A percentile compares a stretch with the other conserved stretches of the same genome.
Evolutionary conservation across 2,888 invertebrate species (phyloP).

Genomic region (Thera britannica): DNA sequence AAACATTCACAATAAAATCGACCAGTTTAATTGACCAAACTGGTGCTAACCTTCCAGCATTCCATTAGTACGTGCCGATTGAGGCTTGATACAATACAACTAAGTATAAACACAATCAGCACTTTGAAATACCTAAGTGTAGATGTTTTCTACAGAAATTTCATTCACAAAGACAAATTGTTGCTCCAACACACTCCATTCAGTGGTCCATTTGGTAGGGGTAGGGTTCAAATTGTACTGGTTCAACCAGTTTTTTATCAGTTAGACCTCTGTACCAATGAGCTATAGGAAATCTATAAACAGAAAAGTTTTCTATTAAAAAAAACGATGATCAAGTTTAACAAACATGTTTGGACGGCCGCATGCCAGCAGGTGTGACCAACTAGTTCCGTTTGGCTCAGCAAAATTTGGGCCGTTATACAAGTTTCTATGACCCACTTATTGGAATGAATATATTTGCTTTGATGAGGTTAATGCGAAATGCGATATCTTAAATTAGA

Average conservation of each 20-base stretch:
- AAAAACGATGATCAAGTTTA: slow-evolving; percentile 49
- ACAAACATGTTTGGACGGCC: slow-evolving; percentile 68
- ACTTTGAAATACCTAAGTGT: slow-evolving; percentile 8
- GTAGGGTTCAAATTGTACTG: background rate
- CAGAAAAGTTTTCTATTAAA: slow-evolving; percentile 55
- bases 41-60: slow-evolving; percentile 65
- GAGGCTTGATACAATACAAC: slow-evolving; percentile 38
- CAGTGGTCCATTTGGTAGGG: too few species aligned
- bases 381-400: slow-evolving; percentile 49
- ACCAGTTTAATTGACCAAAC: background rate
- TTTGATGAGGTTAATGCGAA: slow-evolving; percentile 42
- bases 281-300: slow-evolving; percentile 37
- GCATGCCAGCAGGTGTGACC: slow-evolving; percentile 72
- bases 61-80: slow-evolving; percentile 55
- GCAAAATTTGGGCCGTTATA: slow-evolving; percentile 75
- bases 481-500: slow-evolving; percentile 25
- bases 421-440: slow-evolving; percentile 74
- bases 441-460: slow-evolving; percentile 42
- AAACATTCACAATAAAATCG: background rate
- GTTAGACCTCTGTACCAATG: slow-evolving; percentile 11
- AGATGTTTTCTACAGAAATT: slow-evolving; percentile 10
- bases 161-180: background rate
- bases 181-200: background rate
- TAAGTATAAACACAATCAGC: background rate
- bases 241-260: background rate